Evolutionary conservation across 2,797 vertebrate genomes (phyloP), one percentile per base, ranked within the genome.

Genomic region (Dromococcyx pavoninus): DNA sequence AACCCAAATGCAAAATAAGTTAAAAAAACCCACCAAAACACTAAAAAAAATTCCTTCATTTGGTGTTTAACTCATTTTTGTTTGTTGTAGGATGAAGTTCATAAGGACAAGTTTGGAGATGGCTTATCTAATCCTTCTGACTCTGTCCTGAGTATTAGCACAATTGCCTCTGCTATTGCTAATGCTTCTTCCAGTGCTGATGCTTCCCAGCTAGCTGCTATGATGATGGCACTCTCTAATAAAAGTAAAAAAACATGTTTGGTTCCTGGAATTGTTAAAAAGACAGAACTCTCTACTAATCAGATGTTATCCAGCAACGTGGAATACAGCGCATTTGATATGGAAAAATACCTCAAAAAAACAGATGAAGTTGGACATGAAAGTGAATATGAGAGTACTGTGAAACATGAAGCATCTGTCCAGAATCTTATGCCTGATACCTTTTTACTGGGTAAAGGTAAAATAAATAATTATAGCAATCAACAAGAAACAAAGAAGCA

Each of bases 151-250:
- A 99, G 98, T 88, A 99, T 99, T 86, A 99, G 99, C 94, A 99
- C 98, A 10, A 99, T 99, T 83, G 99, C 99, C 64, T 98, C 98
- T 48, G 99, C 99, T 57, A 99, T 99, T 67, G 98, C 98, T 15
- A 98, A 99, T 85, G 99, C 98, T 16, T 99, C 99, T 15, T 95
- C 98, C 82, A 99, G 98, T 89, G 98, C 98, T 10, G 98, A 99
- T 66, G 98, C 99, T 30, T 98, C 98, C 17, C 98, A 99, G 91
- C 97, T 99, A 81, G 99, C 99, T 84, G 98, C 98, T 86, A 99
- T 99, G 98, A 99, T 99, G 92, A 97, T 99, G 97, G 97, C 98
- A 74, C 98, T 99, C 75, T 99, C 98, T 39, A 99, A 98, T 97
- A 98, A 97, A 97, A 97, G 28, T 61, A 97, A 94, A 90, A 92